These are phyloP conservation scores for Meles meles DNA, from an alignment of 2,113 vertebrate species.

Conservation along the genomic window DNA sequence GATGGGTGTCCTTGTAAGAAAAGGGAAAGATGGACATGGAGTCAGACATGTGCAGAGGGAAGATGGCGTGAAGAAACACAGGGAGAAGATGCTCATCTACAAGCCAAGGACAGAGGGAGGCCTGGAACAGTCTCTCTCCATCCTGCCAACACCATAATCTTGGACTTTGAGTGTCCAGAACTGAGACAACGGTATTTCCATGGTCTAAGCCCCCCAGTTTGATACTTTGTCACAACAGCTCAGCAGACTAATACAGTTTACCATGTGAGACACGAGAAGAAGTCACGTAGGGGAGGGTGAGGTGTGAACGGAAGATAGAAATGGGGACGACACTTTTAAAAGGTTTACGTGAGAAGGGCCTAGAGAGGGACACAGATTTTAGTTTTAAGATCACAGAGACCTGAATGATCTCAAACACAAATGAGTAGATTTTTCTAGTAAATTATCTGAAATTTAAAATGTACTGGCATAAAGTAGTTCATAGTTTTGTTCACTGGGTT, in stretches of 20 bases:
- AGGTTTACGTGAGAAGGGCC: background rate
- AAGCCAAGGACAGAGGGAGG: background rate
- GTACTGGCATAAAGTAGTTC: background rate
- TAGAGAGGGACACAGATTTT: background rate
- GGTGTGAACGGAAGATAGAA: background rate
- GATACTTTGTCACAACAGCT: background rate
- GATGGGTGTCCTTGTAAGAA: background rate
- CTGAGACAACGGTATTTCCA: background rate
- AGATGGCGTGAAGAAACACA: background rate
- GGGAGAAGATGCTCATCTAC: background rate
- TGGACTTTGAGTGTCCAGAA: background rate
- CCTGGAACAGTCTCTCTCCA: background rate
- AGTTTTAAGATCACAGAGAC: background rate
- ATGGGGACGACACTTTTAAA: background rate
- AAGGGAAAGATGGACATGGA: background rate
- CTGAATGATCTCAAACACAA: background rate
- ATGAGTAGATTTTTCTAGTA: background rate
- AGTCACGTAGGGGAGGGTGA: background rate
- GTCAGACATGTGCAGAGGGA: background rate
- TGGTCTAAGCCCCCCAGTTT: background rate
- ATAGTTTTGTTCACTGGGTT: background rate
- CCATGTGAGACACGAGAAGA: background rate
- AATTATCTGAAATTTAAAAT: background rate
- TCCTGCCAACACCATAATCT: background rate
- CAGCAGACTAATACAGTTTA: background rate